Conservation (phyloP, 2,888 invertebrate genomes). For the Acronicta psi region DNA sequence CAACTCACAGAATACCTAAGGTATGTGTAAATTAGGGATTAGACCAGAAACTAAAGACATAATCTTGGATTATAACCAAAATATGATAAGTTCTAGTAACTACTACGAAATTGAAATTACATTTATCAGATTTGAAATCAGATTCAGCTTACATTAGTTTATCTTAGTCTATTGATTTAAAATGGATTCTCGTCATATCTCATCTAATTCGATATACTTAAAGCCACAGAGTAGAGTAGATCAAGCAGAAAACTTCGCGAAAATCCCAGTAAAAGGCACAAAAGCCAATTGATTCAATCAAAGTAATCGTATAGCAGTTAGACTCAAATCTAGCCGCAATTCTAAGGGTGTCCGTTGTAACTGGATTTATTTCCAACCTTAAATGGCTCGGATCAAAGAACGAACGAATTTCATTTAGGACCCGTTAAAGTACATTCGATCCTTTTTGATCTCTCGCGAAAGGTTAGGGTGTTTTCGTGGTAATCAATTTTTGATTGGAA, state of each 20-base stretch:
- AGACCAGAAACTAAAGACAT: no score
- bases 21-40: no score
- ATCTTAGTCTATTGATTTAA: no score
- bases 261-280: constrained; percentile 29
- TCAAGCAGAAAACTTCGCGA: constrained; percentile 26
- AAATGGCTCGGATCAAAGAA: constrained; percentile 45
- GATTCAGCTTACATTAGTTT: no score
- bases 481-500: constrained; percentile 43
- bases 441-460: constrained; percentile 38
- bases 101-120: no score
- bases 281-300: constrained; percentile 50
- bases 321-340: constrained; percentile 10
- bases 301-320: constrained; percentile 33
- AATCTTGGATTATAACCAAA: no score
- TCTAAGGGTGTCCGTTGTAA: constrained; percentile 38
- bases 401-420: constrained; percentile 42
- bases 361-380: constrained; percentile 38
- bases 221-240: constrained; percentile 2
- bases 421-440: constrained; percentile 24
- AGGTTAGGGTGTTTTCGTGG: constrained; percentile 27
- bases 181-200: neutral
- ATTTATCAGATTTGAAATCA: no score
- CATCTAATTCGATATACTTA: neutral
- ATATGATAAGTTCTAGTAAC: no score
- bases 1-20: no score